phyloP scores from a whole-genome alignment of 2,113 vertebrate genomes.

The Okapia johnstoni region DNA sequence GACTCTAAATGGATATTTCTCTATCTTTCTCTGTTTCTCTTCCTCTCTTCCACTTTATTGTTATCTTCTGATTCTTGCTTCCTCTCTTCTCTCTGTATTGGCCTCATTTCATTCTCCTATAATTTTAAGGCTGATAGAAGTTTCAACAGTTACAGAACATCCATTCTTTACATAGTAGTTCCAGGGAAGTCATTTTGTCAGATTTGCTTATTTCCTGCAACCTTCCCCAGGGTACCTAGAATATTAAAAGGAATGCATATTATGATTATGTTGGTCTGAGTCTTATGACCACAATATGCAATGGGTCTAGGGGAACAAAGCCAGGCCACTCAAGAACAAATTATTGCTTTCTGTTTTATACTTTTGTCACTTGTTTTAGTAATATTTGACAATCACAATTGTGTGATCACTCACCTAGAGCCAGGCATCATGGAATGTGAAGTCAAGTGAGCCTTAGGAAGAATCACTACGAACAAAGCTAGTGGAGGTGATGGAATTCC shows the following conservation, averaged over 20 bases:
- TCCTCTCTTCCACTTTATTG: neutral
- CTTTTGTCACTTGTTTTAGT: neutral
- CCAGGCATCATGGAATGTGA: too few species aligned
- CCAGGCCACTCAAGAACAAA: neutral
- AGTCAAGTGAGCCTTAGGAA: too few species aligned
- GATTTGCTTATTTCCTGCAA: neutral
- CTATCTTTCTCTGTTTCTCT: neutral
- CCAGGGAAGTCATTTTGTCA: neutral
- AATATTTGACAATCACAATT: neutral
- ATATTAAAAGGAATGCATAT: neutral
- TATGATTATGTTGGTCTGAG: neutral
- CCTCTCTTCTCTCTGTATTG: neutral
- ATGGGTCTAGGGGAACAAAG: neutral
- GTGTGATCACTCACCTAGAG: too few species aligned
- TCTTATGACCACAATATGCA: neutral
- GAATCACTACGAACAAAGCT: too few species aligned
- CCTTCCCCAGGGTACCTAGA: neutral
- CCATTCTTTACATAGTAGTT: neutral
- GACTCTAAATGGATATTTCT: neutral
- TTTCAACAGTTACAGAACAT: neutral
- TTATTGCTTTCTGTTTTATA: neutral
- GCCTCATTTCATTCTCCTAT: neutral
- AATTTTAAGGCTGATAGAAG: neutral
- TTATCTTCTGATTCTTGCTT: neutral
- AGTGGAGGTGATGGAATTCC: too few species aligned